phyloP scores from a whole-genome alignment of 2,113 vertebrate genomes.

The Ellobius talpinus region DNA sequence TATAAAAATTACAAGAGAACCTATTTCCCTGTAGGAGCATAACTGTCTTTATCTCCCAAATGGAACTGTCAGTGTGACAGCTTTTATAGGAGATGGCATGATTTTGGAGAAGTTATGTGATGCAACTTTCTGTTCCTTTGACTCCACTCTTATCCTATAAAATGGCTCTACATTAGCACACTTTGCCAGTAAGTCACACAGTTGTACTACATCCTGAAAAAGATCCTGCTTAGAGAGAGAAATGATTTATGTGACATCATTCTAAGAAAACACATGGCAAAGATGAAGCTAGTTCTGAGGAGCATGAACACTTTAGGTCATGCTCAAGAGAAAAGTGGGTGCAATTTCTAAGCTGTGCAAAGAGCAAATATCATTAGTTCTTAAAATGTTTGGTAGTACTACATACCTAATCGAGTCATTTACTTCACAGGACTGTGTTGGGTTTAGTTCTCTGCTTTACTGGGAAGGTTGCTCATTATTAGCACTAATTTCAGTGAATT shows the following conservation, averaged over 20 bases:
- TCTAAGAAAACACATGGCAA: slow-evolving; percentile 39
- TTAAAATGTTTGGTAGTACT: slow-evolving; percentile 29
- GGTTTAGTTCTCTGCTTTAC: slow-evolving; percentile 66
- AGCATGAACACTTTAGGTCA: slow-evolving; percentile 55
- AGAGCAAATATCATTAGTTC: slow-evolving; percentile 39
- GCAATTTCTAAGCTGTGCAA: slow-evolving; percentile 44
- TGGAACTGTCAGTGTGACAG: slow-evolving; percentile 37
- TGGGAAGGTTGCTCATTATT: slow-evolving; percentile 48
- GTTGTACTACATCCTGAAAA: not conserved
- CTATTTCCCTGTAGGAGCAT: slow-evolving; percentile 50
- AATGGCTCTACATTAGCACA: slow-evolving; percentile 30
- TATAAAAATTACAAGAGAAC: slow-evolving; percentile 64
- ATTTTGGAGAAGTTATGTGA: slow-evolving; percentile 17
- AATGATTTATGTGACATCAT: slow-evolving; percentile 15
- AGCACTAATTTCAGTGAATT: slow-evolving; percentile 43
- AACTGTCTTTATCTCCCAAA: slow-evolving; percentile 53
- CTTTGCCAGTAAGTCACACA: slow-evolving; percentile 22
- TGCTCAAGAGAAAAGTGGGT: slow-evolving; percentile 54
- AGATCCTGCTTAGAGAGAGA: not conserved
- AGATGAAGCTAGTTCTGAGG: not conserved
- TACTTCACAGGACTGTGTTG: slow-evolving; percentile 37
- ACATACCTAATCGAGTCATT: slow-evolving; percentile 48
- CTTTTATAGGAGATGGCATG: slow-evolving; percentile 34
- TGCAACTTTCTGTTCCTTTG: slow-evolving; percentile 43
- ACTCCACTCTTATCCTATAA: slow-evolving; percentile 28